A percentile compares a stretch with the other conserved stretches of the same genome.
These are phyloP conservation scores for Adrianichthys oophorus DNA, from an alignment of 2,797 vertebrate species.

Conservation along the genomic window DNA sequence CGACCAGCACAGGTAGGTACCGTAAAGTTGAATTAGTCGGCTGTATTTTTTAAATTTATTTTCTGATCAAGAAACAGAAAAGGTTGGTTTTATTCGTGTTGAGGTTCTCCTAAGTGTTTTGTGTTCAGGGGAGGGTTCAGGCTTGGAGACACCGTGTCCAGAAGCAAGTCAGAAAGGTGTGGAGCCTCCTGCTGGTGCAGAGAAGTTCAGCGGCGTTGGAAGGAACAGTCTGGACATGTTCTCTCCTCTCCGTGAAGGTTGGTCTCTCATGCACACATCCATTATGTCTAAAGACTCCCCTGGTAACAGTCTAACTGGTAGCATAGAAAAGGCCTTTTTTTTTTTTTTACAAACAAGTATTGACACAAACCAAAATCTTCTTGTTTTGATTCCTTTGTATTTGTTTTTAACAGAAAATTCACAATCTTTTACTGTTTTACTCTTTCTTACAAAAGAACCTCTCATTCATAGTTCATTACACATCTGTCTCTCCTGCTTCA, in stretches of 20 bases:
- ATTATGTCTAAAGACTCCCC: not conserved
- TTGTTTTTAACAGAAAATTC: too few relatives aligned
- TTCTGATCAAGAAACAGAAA: too few relatives aligned
- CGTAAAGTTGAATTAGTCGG: too few relatives aligned
- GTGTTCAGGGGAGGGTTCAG: constrained; percentile 45
- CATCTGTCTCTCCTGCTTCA: too few relatives aligned
- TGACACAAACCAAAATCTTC: too few relatives aligned
- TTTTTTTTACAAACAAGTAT: too few relatives aligned
- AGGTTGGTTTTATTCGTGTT: not conserved
- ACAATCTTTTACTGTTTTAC: too few relatives aligned
- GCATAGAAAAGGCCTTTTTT: too few relatives aligned
- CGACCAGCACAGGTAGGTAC: constrained; percentile 45
- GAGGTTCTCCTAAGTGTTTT: not conserved
- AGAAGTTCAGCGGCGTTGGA: constrained; percentile 73
- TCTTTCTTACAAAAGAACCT: too few relatives aligned
- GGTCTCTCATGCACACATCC: not conserved
- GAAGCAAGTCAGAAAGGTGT: not conserved
- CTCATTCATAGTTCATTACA: too few relatives aligned
- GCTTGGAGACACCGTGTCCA: constrained; percentile 37
- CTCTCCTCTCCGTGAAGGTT: constrained; percentile 84
- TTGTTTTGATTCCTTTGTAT: too few relatives aligned
- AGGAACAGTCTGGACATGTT: constrained; percentile 92
- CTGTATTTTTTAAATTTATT: too few relatives aligned
- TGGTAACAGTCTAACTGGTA: not conserved
- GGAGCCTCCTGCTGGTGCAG: not conserved